Evolutionary conservation across 1,140 invertebrate species (phyloP).

Genomic region (Mya arenaria): DNA sequence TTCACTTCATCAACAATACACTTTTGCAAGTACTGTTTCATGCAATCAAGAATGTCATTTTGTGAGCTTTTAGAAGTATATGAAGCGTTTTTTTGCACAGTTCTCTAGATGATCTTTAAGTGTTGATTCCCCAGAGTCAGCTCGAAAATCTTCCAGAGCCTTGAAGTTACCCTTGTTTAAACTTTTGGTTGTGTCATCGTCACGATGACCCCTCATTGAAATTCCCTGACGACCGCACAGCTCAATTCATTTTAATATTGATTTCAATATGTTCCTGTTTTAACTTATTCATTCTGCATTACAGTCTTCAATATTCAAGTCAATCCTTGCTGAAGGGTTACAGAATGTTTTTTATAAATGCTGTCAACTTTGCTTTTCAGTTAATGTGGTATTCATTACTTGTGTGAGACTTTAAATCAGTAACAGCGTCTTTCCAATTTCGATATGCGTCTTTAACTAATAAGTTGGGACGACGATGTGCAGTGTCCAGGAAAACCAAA

Average conservation of each 20-base stretch:
- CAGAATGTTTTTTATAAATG: conserved; percentile 23
- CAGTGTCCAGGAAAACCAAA: conserved; percentile 25
- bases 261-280: conserved; percentile 10
- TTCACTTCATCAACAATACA: conserved; percentile 55
- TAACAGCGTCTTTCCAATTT: conserved; percentile 9
- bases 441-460: neutral
- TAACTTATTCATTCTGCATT: neutral
- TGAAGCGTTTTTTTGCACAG: conserved; percentile 34
- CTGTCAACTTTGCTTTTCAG: neutral
- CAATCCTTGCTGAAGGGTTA: conserved; percentile 10
- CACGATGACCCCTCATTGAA: conserved; percentile 20
- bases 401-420: conserved; percentile 21
- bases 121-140: conserved; percentile 29
- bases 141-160: conserved; percentile 16
- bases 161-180: conserved; percentile 34
- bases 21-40: conserved; percentile 55
- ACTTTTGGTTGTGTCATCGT: conserved; percentile 22
- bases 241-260: conserved; percentile 2
- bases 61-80: conserved; percentile 57
- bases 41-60: conserved; percentile 56
- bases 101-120: conserved; percentile 46
- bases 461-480: conserved; percentile 9
- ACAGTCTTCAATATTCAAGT: neutral
- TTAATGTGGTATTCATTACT: conserved; percentile 36
- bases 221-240: conserved; percentile 22